A percentile compares a stretch with the other conserved stretches of the same genome.
Evolutionary conservation across 1,140 invertebrate species (phyloP).

Genomic region (Ctenoplectra terminalis): DNA sequence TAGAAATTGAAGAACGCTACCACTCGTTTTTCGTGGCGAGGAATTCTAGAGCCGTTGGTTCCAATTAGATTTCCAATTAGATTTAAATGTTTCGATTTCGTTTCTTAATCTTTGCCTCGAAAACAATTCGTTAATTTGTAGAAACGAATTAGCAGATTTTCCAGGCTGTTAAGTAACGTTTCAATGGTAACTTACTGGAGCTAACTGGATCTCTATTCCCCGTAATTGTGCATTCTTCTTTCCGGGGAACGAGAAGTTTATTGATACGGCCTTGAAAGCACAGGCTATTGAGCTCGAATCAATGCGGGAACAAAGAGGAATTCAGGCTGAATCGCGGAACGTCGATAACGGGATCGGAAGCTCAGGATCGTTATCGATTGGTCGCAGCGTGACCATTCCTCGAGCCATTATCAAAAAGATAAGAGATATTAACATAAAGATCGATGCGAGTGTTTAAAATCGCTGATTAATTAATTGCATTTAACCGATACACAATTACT

Average conservation of each 20-base stretch:
- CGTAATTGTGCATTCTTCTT: conserved; percentile 32
- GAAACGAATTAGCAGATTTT: not conserved
- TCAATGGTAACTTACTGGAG: not conserved
- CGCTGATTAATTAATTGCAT: too few relatives aligned
- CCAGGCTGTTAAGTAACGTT: not conserved
- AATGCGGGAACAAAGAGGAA: conserved; percentile 47
- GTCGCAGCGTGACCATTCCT: not conserved
- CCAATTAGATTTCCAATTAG: too few relatives aligned
- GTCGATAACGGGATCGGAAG: conserved; percentile 48
- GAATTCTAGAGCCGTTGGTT: too few relatives aligned
- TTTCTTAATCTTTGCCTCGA: too few relatives aligned
- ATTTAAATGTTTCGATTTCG: not conserved
- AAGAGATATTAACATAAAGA: too few relatives aligned
- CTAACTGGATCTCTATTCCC: conserved; percentile 16
- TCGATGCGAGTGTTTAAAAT: too few relatives aligned
- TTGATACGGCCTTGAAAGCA: conserved; percentile 43
- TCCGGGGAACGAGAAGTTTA: conserved; percentile 39
- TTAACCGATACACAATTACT: too few relatives aligned
- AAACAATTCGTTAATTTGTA: not conserved
- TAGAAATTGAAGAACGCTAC: too few relatives aligned
- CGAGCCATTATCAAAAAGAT: not conserved
- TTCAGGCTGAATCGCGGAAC: conserved; percentile 44
- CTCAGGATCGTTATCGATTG: conserved; percentile 41
- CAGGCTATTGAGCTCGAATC: conserved; percentile 30
- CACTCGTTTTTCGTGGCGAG: too few relatives aligned